Conservation (phyloP, 2,113 vertebrate genomes). For the Pachycephala philippinensis region DNA sequence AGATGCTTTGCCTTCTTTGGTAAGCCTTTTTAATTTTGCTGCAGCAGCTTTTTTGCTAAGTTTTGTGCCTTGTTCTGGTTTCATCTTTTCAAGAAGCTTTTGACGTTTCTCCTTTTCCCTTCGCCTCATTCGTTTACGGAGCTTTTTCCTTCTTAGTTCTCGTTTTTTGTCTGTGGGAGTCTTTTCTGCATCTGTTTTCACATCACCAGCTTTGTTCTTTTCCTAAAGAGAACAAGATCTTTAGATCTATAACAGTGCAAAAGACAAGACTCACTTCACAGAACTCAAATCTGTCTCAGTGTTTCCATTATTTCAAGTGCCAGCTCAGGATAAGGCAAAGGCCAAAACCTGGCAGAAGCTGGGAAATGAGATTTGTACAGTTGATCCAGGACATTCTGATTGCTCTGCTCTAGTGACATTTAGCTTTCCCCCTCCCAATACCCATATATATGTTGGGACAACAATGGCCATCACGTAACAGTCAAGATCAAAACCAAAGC, state of each 20-base stretch:
- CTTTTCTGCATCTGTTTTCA: slow-evolving; percentile 86
- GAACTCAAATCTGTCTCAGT: background rate
- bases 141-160: slow-evolving; percentile 86
- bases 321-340: background rate
- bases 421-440: background rate
- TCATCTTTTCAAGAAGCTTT: slow-evolving; percentile 78
- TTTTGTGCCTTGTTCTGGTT: slow-evolving; percentile 62
- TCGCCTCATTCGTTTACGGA: slow-evolving; percentile 77
- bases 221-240: slow-evolving; percentile 70
- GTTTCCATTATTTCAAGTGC: background rate
- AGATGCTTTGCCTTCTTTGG: slow-evolving; percentile 82
- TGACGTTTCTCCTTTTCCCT: slow-evolving; percentile 80
- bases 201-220: slow-evolving; percentile 90
- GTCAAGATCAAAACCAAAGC: background rate
- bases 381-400: background rate
- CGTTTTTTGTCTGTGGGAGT: slow-evolving; percentile 90
- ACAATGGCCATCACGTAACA: background rate
- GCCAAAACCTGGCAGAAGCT: background rate
- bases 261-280: background rate
- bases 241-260: background rate
- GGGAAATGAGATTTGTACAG: background rate
- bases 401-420: background rate
- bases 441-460: background rate
- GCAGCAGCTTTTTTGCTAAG: slow-evolving; percentile 75
- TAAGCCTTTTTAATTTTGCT: slow-evolving; percentile 80